These are phyloP conservation scores for Lophotriccus pileatus DNA, from an alignment of 2,797 vertebrate species.

Conservation along the genomic window DNA sequence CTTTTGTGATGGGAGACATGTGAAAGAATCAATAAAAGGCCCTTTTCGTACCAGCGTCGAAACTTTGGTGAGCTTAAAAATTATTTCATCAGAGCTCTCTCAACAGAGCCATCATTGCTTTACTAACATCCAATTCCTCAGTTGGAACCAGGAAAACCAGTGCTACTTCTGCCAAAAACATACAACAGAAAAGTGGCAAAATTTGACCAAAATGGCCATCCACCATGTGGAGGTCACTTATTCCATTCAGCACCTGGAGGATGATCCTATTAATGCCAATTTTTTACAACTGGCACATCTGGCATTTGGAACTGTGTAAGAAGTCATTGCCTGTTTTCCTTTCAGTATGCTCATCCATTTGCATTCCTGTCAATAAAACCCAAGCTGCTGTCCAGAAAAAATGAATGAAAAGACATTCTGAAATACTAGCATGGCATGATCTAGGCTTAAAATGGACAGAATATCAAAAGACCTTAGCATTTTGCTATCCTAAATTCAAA, in stretches of 20 bases:
- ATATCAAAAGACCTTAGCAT: background rate
- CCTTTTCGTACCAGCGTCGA: background rate
- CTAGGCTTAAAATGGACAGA: background rate
- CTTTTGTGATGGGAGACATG: background rate
- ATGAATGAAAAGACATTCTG: background rate
- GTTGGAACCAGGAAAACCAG: rapidly evolving
- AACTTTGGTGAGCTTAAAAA: background rate
- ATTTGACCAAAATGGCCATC: background rate
- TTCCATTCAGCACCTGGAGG: background rate
- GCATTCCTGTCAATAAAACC: background rate
- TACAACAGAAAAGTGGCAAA: background rate
- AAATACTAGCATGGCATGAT: background rate
- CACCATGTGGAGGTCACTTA: background rate
- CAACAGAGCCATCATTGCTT: background rate
- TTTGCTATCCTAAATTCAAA: background rate
- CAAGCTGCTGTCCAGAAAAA: background rate
- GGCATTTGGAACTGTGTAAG: background rate
- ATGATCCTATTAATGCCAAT: background rate
- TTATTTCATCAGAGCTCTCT: background rate
- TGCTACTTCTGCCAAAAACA: background rate
- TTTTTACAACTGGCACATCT: background rate
- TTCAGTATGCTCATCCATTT: background rate
- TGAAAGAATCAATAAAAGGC: background rate
- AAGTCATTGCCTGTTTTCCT: background rate
- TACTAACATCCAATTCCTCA: background rate